A percentile compares a stretch with the other conserved stretches of the same genome.
Conservation (phyloP, 2,797 vertebrate species). For the Hippocampus kuda region DNA sequence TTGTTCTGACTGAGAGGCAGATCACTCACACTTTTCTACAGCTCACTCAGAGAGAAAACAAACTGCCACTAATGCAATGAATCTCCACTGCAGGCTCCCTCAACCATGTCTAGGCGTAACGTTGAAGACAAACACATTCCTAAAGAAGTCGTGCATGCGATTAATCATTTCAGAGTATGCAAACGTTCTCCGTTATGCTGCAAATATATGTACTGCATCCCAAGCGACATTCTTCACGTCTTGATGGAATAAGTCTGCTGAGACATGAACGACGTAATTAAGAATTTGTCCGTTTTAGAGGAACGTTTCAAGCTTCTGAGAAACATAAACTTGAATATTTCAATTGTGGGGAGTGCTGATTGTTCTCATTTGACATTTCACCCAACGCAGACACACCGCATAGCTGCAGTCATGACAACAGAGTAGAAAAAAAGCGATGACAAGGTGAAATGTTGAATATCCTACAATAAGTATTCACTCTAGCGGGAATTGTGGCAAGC, state of each 20-base stretch:
- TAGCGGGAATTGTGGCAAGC: slow-evolving; percentile 36
- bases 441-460: slow-evolving; percentile 50
- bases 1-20: slow-evolving; percentile 16
- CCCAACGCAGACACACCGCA: background rate
- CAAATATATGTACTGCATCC: slow-evolving; percentile 49
- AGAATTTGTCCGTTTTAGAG: slow-evolving; percentile 39
- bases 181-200: slow-evolving; percentile 47
- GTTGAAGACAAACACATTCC: slow-evolving; percentile 11
- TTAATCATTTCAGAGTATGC: slow-evolving; percentile 54
- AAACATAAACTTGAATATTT: slow-evolving; percentile 5
- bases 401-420: slow-evolving; percentile 20
- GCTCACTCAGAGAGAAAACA: slow-evolving; percentile 45
- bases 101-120: slow-evolving; percentile 2
- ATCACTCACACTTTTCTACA: slow-evolving; percentile 18
- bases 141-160: slow-evolving; percentile 7
- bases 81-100: slow-evolving; percentile 22
- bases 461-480: slow-evolving; percentile 43
- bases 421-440: slow-evolving; percentile 34
- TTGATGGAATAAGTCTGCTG: slow-evolving; percentile 28
- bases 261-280: slow-evolving; percentile 34
- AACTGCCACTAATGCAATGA: slow-evolving; percentile 27
- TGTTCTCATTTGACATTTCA: slow-evolving; percentile 17
- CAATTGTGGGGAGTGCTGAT: background rate
- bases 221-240: slow-evolving; percentile 29
- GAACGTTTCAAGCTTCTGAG: slow-evolving; percentile 12